phyloP scores from a whole-genome alignment of 1,140 invertebrate species.

The Drosophila navojoa region DNA sequence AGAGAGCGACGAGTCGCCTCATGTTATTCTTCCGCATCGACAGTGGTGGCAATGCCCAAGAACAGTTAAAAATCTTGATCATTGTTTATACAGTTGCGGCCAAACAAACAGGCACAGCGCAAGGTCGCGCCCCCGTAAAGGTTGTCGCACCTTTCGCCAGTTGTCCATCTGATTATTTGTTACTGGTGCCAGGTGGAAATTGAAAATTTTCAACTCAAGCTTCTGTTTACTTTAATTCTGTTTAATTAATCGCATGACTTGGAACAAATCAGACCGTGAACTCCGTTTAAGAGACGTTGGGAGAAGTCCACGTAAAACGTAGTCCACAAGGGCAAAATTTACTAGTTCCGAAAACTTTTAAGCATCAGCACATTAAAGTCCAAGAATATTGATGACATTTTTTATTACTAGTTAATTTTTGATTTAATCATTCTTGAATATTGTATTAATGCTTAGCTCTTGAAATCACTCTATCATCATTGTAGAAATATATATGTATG shows the following conservation, averaged over 20 bases:
- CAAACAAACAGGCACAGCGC: slow-evolving; percentile 56
- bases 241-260: slow-evolving; percentile 4
- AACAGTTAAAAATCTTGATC: slow-evolving; percentile 42
- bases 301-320: not conserved
- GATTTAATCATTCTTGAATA: not conserved
- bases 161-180: slow-evolving; percentile 1
- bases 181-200: slow-evolving; percentile 22
- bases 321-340: slow-evolving; percentile 7
- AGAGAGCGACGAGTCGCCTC: slow-evolving; percentile 44
- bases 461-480: not conserved
- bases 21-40: slow-evolving; percentile 70
- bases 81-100: slow-evolving; percentile 73
- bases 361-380: not conserved
- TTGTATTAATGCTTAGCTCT: not conserved
- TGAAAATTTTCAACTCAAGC: not conserved
- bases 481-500: not conserved
- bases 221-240: not conserved
- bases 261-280: slow-evolving; percentile 16
- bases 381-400: not conserved
- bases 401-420: not conserved
- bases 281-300: slow-evolving; percentile 12
- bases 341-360: not conserved
- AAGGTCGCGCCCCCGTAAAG: slow-evolving; percentile 49
- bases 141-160: slow-evolving; percentile 45
- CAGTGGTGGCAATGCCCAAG: slow-evolving; percentile 33